Evolutionary conservation across 2,888 invertebrate species (phyloP), one percentile per base, ranked within the genome.

Genomic region (Corythucha ciliata): DNA sequence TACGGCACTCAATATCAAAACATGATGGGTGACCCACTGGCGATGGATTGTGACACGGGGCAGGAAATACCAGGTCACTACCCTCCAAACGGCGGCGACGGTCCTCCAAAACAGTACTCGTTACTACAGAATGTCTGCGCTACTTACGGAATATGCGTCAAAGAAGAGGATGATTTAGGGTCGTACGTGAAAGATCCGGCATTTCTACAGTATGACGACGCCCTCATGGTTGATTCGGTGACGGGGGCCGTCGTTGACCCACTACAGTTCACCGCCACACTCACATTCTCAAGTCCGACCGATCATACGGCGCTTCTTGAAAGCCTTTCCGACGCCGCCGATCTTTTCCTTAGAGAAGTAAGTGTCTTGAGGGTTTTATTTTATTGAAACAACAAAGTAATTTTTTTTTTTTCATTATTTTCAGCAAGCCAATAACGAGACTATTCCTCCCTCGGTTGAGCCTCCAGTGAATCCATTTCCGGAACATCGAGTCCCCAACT

Each of bases 171-270:
- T 48, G 63, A 63, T 40, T 50, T 62, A 67, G 67, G 70, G 39
- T 63, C 62, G 41, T 71, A 74, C 73, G 33, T 73, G 78, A 59
- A 59, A 46, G 61, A 61, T 53, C 59, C 54, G 39, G 59, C 55
- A 24, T 60, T 61, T 40, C 57, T 60, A 26, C 55, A 54, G 36
- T 62, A 61, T 49, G 84, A 84, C 61, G 80, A 84, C 5, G 67
- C 68, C 4, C 85, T 89, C 77, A 87, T 88, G 74, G 84, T 85
- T 12, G 86, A 86, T 64, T 79, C 86, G 73, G 81, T 81, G 26
- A 71, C 74, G n/a, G 81, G 81, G 29, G 77, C 78, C 22, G 79
- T 81, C 1, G 84, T 86, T 32, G 87, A 88, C 68, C 85, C 85
- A 25, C 72, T 85, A 42, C 87, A 86, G 63, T 87, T 89, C 66